phyloP scores from a whole-genome alignment of 2,113 vertebrate species.

The Grammomys surdaster region DNA sequence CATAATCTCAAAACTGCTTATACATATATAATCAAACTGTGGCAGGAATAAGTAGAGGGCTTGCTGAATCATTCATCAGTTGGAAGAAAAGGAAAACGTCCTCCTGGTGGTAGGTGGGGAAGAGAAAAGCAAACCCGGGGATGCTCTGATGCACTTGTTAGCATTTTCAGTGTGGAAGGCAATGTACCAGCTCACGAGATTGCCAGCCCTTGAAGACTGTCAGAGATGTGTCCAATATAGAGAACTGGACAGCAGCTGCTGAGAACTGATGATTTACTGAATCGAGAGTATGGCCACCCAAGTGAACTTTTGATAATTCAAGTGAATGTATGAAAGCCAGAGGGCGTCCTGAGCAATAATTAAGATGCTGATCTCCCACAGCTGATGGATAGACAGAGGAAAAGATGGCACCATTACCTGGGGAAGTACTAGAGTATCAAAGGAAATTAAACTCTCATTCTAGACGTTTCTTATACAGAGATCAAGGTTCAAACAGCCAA shows the following conservation, averaged over 20 bases:
- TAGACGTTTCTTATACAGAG: not conserved
- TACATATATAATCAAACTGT: not conserved
- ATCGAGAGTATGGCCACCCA: not conserved
- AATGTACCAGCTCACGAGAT: rapidly evolving
- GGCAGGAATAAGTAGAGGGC: not conserved
- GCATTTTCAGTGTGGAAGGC: not conserved
- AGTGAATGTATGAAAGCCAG: not conserved
- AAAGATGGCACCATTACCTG: not conserved
- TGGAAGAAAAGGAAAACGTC: not conserved
- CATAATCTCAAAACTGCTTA: not conserved
- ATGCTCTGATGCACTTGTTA: rapidly evolving
- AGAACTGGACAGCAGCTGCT: not conserved
- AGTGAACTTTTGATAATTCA: slow-evolving; percentile 3
- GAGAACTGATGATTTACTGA: not conserved
- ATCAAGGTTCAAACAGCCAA: not conserved
- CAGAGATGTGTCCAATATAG: not conserved
- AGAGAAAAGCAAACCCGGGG: not conserved
- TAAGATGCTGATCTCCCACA: not conserved
- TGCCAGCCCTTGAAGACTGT: not conserved
- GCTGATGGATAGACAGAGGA: not conserved
- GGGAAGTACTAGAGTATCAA: not conserved
- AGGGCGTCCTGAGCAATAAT: not conserved
- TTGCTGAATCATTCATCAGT: not conserved
- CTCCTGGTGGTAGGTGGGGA: rapidly evolving
- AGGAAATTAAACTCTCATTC: not conserved